Percentiles rank a stretch among this genome's conserved stretches.
phyloP scores from a whole-genome alignment of 2,797 vertebrate species.

The Gymnoscopelus microlampas region DNA sequence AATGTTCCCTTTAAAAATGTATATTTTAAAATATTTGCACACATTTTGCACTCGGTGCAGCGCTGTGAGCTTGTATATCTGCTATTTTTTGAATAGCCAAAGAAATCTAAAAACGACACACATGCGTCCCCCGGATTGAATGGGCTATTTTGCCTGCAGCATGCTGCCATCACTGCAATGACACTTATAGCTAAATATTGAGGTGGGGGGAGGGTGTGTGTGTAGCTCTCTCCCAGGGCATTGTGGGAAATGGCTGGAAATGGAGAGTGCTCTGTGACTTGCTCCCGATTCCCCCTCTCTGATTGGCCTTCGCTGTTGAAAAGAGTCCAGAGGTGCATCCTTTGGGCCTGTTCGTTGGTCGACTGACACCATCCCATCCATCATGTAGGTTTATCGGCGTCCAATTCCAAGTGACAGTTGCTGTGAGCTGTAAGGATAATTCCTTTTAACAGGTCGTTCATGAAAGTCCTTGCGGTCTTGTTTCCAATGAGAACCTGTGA shows the following conservation, averaged over 20 bases:
- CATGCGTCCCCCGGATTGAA: background rate
- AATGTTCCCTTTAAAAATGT: no score
- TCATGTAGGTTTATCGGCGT: conserved; percentile 65
- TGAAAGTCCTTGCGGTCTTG: no score
- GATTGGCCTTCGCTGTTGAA: conserved; percentile 27
- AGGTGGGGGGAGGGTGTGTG: background rate
- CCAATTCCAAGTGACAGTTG: conserved; percentile 50
- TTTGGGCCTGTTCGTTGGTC: conserved; percentile 45
- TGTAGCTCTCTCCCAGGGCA: background rate
- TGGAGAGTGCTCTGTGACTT: conserved; percentile 8
- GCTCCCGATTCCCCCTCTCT: conserved; percentile 33
- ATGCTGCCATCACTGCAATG: background rate
- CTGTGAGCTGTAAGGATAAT: conserved; percentile 39
- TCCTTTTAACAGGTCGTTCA: no score
- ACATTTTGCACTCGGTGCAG: no score
- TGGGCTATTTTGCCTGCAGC: conserved; percentile 6
- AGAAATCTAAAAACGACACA: no score
- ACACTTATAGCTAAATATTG: conserved; percentile 9
- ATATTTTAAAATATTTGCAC: background rate
- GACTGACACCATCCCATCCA: conserved; percentile 68
- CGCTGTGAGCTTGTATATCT: no score
- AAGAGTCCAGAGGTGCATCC: conserved; percentile 43
- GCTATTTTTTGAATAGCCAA: no score
- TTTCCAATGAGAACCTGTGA: no score
- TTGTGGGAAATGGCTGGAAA: conserved; percentile 9